Evolutionary conservation across 2,888 invertebrate genomes (phyloP).

Genomic region (Nemoura dubitans): DNA sequence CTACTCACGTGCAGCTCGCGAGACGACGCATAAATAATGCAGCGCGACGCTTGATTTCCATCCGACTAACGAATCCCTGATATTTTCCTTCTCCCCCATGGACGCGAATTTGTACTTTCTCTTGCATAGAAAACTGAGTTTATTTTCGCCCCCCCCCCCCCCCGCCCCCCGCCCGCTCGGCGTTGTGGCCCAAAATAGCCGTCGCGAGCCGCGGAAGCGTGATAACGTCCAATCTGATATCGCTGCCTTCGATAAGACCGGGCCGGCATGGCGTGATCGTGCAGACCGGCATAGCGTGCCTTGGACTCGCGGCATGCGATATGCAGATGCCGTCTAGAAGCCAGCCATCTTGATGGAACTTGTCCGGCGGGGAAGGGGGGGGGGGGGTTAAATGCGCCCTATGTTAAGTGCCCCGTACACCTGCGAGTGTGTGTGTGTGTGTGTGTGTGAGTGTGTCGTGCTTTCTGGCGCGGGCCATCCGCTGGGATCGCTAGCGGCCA

Average conservation of each 20-base stretch:
- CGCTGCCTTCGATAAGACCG: neutral
- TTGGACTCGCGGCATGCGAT: constrained; percentile 3
- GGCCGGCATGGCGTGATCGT: neutral
- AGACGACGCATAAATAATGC: neutral
- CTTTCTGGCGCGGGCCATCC: neutral
- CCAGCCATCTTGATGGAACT: constrained; percentile 23
- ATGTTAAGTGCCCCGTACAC: neutral
- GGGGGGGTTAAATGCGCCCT: neutral
- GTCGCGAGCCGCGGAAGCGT: neutral
- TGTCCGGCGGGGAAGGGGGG: neutral
- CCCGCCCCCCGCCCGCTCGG: no score
- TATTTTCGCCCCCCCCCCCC: neutral
- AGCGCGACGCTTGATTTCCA: neutral
- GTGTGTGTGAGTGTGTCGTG: neutral
- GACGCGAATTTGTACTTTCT: no score
- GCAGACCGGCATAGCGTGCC: neutral
- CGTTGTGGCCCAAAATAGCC: neutral
- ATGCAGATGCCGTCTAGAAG: neutral
- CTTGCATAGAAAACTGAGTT: neutral
- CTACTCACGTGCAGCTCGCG: neutral
- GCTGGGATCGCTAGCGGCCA: no score
- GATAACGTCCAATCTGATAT: neutral
- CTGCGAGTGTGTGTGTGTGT: neutral
- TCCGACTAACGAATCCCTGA: neutral
- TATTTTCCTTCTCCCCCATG: no score